Evolutionary conservation across 2,113 vertebrate genomes (phyloP), one percentile per base, ranked within the genome.

Genomic region (Haemorhous mexicanus): DNA sequence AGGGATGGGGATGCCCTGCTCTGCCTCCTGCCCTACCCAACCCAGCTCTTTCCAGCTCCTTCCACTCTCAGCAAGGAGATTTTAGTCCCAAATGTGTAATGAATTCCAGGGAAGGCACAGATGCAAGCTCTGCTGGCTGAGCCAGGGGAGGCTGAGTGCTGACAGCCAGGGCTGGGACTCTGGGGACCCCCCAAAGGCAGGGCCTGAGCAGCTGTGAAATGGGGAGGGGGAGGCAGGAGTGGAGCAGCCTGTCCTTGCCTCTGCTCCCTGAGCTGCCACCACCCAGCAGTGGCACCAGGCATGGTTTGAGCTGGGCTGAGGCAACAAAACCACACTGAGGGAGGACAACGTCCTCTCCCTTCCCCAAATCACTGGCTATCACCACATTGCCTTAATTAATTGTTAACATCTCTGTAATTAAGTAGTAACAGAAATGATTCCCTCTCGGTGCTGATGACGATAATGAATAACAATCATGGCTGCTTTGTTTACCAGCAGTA

Each of bases 391-490:
- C 88, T 93, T 97, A 96, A 96, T 96, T 96, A 96, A 96, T 96
- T 94, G 93, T 88, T 92, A 94, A 81, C 76, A 81, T 89, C 92
- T 91, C 62, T 88, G 85, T 90, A 96, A 96, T 97, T 97, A 96
- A 93, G 73, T 69, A 62, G 92, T 77, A 96, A 80, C 64, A 77
- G 66, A 90, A 94, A 97, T 85, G 0, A 95, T 77, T 95, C 92
- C 93, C 93, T 86, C 85, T 92, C 28, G 69, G 76, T 93, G 73
- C 61, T 96, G 96, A 96, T 93, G 94, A 81, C 93, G 90, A 94
- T 97, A 97, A 96, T 96, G 94, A 94, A 89, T 86, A 97, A 92
- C 76, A 95, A 94, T 95, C 92, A 96, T 78, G 79, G 75, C 55
- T 88, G 79, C 92, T 97, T 96, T 96, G 93, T 97, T 93, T 93